Base-by-base conservation (phyloP, 1,140 invertebrate genomes). In the Asobara japonica region DNA sequence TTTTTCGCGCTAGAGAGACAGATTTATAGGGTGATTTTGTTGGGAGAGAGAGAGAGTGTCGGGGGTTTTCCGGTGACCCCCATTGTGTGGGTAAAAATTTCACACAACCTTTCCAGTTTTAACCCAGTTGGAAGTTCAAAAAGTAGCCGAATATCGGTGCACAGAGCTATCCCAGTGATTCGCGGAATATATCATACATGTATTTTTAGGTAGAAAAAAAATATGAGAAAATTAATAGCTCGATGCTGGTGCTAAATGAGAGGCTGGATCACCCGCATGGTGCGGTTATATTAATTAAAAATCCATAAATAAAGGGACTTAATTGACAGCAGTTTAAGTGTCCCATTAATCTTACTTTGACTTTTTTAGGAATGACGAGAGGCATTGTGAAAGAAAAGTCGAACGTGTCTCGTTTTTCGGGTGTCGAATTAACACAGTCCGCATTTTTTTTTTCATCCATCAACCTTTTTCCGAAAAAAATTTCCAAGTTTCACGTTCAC, bases 51-150 rank as follows among this genome's bases (percentile, higher is more conserved):
- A 22, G 22, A 18, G 13, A 10, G 16, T 3, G 4, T 27, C 18
- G 22, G 51, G 22, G 51, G 51, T 56, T 22, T 56, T 56, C 51
- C 51, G 20, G 2, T 25, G 16, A 25, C 51, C 51, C 51, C 71
- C 77, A 80, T 80, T 79, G 78, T 80, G 74, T 68, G 71, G 62
- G 74, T 70, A n/a, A n/a, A n/a, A n/a, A n/a, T n/a, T n/a, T n/a
- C n/a, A n/a, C n/a, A n/a, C n/a, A n/a, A n/a, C n/a, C n/a, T n/a
- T n/a, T n/a, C n/a, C n/a, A n/a, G n/a, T n/a, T n/a, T n/a, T n/a
- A n/a, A n/a, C n/a, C n/a, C n/a, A n/a, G n/a, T n/a, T n/a, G n/a
- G n/a, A n/a, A n/a, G n/a, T n/a, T n/a, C n/a, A n/a, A n/a, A n/a
- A n/a, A n/a, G n/a, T n/a, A n/a, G n/a, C n/a, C n/a, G n/a, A n/a